Evolutionary conservation across 2,113 vertebrate species (phyloP).

Genomic region (Oostethus manadensis): DNA sequence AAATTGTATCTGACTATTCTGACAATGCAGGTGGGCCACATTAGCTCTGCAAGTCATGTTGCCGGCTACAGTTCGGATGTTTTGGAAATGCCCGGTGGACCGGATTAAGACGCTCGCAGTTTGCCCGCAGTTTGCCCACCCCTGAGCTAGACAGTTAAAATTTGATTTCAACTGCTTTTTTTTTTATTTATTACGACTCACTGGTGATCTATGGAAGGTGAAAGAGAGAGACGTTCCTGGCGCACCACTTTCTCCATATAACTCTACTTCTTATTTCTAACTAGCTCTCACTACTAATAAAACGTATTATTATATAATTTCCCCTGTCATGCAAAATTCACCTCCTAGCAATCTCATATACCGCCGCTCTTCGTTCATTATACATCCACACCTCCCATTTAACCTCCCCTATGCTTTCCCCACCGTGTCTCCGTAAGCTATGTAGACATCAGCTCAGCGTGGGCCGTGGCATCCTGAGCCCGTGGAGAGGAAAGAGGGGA

Average conservation of each 20-base stretch:
- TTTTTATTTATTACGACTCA: too few species aligned
- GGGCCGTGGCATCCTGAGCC: slow-evolving; percentile 48
- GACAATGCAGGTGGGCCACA: too few species aligned
- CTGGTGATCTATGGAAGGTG: too few species aligned
- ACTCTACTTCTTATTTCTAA: slow-evolving; percentile 5
- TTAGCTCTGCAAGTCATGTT: too few species aligned
- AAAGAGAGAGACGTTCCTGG: background rate
- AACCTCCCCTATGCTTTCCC: slow-evolving; percentile 7
- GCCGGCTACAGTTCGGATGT: too few species aligned
- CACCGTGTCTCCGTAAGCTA: slow-evolving; percentile 17
- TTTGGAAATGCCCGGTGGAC: too few species aligned
- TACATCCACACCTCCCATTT: background rate
- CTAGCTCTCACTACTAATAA: too few species aligned
- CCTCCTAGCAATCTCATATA: background rate
- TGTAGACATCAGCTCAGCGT: slow-evolving; percentile 20
- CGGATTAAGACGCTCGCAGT: too few species aligned
- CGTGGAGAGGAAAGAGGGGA: slow-evolving; percentile 33
- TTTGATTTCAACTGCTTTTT: too few species aligned
- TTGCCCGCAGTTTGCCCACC: too few species aligned
- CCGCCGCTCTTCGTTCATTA: background rate
- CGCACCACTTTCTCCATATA: background rate
- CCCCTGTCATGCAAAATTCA: background rate
- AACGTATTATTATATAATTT: background rate
- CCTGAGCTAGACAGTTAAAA: too few species aligned
- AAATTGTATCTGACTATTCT: too few species aligned